Evolutionary conservation across 2,113 vertebrate genomes (phyloP), one percentile per base, ranked within the genome.

Genomic region (Argyrosomus japonicus): DNA sequence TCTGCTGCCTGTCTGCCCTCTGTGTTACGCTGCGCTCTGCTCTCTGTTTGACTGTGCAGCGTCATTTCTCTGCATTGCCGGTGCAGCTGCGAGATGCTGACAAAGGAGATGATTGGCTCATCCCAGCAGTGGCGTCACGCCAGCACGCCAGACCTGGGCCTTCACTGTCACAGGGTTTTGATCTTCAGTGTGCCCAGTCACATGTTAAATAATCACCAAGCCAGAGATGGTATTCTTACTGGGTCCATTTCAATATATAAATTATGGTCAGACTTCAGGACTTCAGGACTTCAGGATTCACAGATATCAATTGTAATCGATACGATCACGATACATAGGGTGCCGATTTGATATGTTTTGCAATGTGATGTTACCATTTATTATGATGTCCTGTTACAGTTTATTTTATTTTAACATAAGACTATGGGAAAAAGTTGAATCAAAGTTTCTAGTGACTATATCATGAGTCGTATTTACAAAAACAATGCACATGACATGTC

Each of bases 31-130:
- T 56, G 43, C 15, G 11, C 74, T 67, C 53, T 76, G 11, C 74
- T 67, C 53, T 76, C 48, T 1, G 4, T 73, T 77, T 19, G 51
- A 62, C 62, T 62, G 62, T 77, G 81, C 83, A 68, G 50, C 57
- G 15, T 86, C 74, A 80, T 84, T 84, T 68, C 69, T 78, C 89
- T 89, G 90, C 90, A 88, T 73, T 86, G 74, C 90, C 85, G 88
- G 80, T 79, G 93, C 84, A 84, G 85, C 83, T 80, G 70, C 23
- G 45, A 56, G 69, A 69, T 61, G 83, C 87, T 88, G 89, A 88
- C 83, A 86, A 57, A 89, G 77, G 62, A 81, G 58, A 75, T 19
- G 68, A 77, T 82, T 63, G 64, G 64, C 81, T 83, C 65, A 43
- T 67, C 36, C 32, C 69, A 73, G 60, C 81, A 32, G 43, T 15